Conservation (phyloP, 2,797 vertebrate species). For the Nannoperca australis region DNA sequence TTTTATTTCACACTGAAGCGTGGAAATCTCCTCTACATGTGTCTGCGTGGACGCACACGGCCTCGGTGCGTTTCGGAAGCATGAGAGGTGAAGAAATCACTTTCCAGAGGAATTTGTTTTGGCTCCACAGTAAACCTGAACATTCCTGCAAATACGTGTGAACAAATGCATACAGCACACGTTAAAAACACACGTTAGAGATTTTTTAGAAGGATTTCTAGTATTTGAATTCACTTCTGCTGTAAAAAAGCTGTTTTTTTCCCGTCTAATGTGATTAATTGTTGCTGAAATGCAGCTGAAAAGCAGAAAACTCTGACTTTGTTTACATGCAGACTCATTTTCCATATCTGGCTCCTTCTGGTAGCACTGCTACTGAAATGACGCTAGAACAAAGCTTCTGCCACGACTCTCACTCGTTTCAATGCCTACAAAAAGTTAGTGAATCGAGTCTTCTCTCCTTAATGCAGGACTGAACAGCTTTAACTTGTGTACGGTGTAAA, state of each 20-base stretch:
- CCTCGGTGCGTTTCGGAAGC: slow-evolving; percentile 1
- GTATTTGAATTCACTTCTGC: neutral
- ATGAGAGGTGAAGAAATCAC: neutral
- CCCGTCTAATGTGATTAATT: neutral
- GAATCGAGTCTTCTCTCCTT: neutral
- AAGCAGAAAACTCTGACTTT: neutral
- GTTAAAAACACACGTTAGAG: neutral
- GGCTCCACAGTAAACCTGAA: slow-evolving; percentile 3
- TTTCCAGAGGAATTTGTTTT: neutral
- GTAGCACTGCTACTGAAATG: neutral
- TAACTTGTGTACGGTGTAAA: neutral
- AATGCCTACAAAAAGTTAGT: neutral
- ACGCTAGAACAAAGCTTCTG: too few species aligned
- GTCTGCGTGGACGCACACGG: neutral
- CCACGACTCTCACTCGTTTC: neutral
- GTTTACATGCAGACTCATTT: too few species aligned
- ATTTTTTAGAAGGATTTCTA: too few species aligned
- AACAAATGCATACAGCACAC: neutral
- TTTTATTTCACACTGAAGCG: slow-evolving; percentile 70
- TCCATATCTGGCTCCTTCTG: neutral
- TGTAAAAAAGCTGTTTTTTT: neutral
- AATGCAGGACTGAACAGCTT: neutral
- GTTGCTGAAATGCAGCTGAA: too few species aligned
- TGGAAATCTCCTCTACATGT: slow-evolving; percentile 44
- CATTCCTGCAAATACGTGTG: slow-evolving; percentile 24